Conservation (phyloP, 2,113 vertebrate species). For the Thamnophis sirtalis region DNA sequence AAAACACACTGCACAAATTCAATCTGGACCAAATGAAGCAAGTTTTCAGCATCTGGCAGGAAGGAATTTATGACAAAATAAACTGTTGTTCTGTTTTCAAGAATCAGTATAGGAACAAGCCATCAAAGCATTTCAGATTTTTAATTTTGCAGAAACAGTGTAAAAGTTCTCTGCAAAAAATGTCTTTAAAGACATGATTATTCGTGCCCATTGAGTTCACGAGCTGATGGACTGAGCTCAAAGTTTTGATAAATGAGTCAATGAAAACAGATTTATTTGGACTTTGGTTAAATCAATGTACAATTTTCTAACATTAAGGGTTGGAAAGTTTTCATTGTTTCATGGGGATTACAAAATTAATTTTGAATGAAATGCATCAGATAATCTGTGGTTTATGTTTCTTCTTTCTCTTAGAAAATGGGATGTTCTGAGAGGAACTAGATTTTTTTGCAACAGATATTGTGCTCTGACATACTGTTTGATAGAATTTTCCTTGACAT, state of each 20-base stretch:
- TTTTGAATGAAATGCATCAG: constrained; percentile 55
- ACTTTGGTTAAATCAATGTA: constrained; percentile 66
- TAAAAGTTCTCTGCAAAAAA: constrained; percentile 34
- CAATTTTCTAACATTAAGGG: constrained; percentile 64
- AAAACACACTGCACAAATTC: neutral
- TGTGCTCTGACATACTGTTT: neutral
- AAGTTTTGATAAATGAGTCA: constrained; percentile 68
- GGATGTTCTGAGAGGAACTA: neutral
- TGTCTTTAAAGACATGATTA: constrained; percentile 62
- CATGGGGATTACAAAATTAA: constrained; percentile 40
- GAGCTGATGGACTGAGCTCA: constrained; percentile 55
- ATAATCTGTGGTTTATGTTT: neutral
- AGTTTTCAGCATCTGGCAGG: neutral
- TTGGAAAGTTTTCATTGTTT: constrained; percentile 44
- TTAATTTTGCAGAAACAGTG: constrained; percentile 36
- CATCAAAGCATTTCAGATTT: constrained; percentile 28
- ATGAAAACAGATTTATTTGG: constrained; percentile 62
- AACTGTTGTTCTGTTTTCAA: constrained; percentile 31
- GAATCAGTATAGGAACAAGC: constrained; percentile 27
- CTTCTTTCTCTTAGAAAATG: neutral
- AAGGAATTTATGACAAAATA: neutral
- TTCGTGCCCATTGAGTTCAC: constrained; percentile 61
- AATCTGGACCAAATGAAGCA: neutral
- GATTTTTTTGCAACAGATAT: neutral
- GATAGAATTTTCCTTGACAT: neutral